These are phyloP conservation scores for Oncorhynchus gorbuscha DNA, from an alignment of 2,113 vertebrate genomes.

Conservation along the genomic window DNA sequence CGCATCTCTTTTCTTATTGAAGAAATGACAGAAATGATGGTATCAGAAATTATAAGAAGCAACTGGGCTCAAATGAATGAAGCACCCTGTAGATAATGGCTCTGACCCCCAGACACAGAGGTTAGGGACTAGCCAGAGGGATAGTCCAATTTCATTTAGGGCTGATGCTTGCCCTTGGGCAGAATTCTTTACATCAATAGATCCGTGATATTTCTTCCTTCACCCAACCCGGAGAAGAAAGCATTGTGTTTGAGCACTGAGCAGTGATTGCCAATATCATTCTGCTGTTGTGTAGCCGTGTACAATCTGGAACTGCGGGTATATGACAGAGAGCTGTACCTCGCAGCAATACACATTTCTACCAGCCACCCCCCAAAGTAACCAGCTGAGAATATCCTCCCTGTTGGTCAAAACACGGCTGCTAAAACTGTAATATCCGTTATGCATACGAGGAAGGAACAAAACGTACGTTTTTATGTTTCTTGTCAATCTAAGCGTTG, in stretches of 20 bases:
- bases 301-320: slow-evolving; percentile 31
- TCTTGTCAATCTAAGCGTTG: too few relatives aligned
- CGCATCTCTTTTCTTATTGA: too few relatives aligned
- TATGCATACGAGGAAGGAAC: too few relatives aligned
- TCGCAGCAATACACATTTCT: too few relatives aligned
- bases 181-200: background rate
- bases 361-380: too few relatives aligned
- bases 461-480: too few relatives aligned
- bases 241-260: too few relatives aligned
- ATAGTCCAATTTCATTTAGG: slow-evolving; percentile 16
- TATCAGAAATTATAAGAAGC: slow-evolving; percentile 17
- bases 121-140: slow-evolving; percentile 47
- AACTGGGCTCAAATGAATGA: background rate
- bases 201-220: slow-evolving; percentile 44
- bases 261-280: slow-evolving; percentile 30
- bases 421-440: too few relatives aligned
- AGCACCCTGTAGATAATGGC: too few relatives aligned
- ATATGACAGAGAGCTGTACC: slow-evolving; percentile 24
- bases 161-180: too few relatives aligned
- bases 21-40: slow-evolving; percentile 9
- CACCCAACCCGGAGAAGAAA: slow-evolving; percentile 1
- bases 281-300: slow-evolving; percentile 10
- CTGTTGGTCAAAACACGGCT: too few relatives aligned
- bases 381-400: too few relatives aligned
- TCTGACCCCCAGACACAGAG: slow-evolving; percentile 13